phyloP scores from a whole-genome alignment of 92 coral and sea anemone species.

The Porites evermanni region DNA sequence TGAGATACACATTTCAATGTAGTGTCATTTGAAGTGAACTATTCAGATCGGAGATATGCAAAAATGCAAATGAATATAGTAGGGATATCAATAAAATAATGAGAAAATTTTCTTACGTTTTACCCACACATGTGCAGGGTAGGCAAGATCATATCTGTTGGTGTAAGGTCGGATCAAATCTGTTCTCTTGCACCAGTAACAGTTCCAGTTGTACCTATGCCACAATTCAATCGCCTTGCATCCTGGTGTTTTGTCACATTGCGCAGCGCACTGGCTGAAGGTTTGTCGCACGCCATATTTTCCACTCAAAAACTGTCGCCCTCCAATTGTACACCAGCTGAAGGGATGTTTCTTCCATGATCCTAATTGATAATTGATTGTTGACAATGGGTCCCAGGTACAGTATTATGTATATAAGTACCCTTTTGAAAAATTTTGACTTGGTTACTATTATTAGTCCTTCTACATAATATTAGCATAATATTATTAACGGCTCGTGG shows the following conservation, averaged over 20 bases:
- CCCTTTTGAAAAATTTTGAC: too few relatives aligned
- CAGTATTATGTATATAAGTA: too few relatives aligned
- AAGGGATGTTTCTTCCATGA: conserved; percentile 2
- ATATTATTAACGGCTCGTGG: too few relatives aligned
- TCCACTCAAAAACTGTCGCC: not conserved
- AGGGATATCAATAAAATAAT: too few relatives aligned
- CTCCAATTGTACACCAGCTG: conserved; percentile 11
- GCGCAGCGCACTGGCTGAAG: not conserved
- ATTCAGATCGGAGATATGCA: too few relatives aligned
- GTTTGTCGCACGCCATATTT: too few relatives aligned
- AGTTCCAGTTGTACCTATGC: conserved; percentile 9
- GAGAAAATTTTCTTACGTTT: not conserved
- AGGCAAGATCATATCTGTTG: conserved; percentile 5
- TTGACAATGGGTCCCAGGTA: too few relatives aligned
- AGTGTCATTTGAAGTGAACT: too few relatives aligned
- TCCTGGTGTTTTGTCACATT: not conserved
- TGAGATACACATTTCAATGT: too few relatives aligned
- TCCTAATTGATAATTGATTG: not conserved
- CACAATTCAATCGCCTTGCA: conserved; percentile 27
- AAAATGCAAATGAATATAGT: too few relatives aligned
- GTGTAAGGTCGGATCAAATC: not conserved
- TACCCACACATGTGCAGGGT: conserved; percentile 32
- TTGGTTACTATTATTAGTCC: too few relatives aligned
- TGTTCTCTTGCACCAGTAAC: not conserved
- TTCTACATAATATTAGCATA: too few relatives aligned